Evolutionary conservation across 2,797 vertebrate genomes (phyloP).

Genomic region (Etheostoma perlongum): DNA sequence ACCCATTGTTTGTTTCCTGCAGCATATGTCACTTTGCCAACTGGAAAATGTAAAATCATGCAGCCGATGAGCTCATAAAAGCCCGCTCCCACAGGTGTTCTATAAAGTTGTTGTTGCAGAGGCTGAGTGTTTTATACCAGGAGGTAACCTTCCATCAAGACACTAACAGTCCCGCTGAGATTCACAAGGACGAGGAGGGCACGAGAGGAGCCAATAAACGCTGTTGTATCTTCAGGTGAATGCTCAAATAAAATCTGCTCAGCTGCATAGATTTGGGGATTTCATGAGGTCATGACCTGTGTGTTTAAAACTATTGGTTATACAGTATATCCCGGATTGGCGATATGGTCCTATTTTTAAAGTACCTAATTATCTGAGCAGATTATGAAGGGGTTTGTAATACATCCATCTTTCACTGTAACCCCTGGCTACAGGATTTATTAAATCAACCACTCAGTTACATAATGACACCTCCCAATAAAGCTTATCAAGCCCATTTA

Average conservation of each 20-base stretch:
- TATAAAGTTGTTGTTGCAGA: slow-evolving; percentile 80
- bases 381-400: slow-evolving; percentile 57
- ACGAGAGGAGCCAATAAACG: slow-evolving; percentile 65
- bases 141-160: slow-evolving; percentile 77
- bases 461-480: slow-evolving; percentile 59
- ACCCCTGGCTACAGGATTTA: slow-evolving; percentile 61
- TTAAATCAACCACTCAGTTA: slow-evolving; percentile 61
- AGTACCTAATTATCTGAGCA: slow-evolving; percentile 65
- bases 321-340: slow-evolving; percentile 60
- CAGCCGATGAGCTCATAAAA: slow-evolving; percentile 73
- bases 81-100: slow-evolving; percentile 73
- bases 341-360: slow-evolving; percentile 65
- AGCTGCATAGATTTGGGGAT: slow-evolving; percentile 61
- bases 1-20: slow-evolving; percentile 68
- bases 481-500: slow-evolving; percentile 60
- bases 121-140: slow-evolving; percentile 74
- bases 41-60: slow-evolving; percentile 81
- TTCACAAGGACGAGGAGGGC: slow-evolving; percentile 78
- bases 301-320: slow-evolving; percentile 63
- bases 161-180: slow-evolving; percentile 64
- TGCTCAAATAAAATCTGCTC: slow-evolving; percentile 72
- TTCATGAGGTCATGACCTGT: slow-evolving; percentile 66
- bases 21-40: slow-evolving; percentile 81
- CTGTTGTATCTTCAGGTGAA: slow-evolving; percentile 66
- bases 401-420: slow-evolving; percentile 59